phyloP scores from a whole-genome alignment of 2,888 invertebrate species.

The Catocala fraxini region DNA sequence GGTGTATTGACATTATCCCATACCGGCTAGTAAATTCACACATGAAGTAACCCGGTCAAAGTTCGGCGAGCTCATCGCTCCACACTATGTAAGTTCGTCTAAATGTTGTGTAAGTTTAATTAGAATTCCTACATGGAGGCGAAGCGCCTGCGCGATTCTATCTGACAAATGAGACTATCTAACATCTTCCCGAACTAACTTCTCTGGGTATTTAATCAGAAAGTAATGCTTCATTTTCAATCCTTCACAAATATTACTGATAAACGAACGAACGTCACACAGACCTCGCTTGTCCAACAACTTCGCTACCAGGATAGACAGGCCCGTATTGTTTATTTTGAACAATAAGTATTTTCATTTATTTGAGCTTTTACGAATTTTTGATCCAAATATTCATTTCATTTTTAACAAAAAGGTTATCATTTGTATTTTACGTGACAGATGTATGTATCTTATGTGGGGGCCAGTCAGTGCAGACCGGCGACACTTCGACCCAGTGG shows the following conservation, averaged over 20 bases:
- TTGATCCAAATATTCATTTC: not conserved
- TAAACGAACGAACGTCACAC: conserved; percentile 3
- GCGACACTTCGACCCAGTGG: too few relatives aligned
- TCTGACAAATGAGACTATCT: conserved; percentile 72
- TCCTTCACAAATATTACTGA: not conserved
- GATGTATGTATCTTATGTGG: too few relatives aligned
- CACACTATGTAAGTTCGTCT: conserved; percentile 69
- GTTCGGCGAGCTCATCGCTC: conserved; percentile 68
- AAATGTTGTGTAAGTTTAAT: conserved; percentile 78
- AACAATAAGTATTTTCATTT: conserved; percentile 14
- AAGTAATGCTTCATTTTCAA: conserved; percentile 42
- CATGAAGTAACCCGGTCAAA: conserved; percentile 61
- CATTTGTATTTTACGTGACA: not conserved
- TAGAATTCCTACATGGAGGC: conserved; percentile 70
- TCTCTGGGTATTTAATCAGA: conserved; percentile 44
- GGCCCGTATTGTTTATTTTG: conserved; percentile 9
- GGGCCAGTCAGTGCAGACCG: too few relatives aligned
- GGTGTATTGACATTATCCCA: conserved; percentile 37
- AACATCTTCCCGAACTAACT: conserved; percentile 52
- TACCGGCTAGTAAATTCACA: conserved; percentile 48
- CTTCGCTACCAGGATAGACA: conserved; percentile 1
- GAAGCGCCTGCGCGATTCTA: conserved; percentile 55
- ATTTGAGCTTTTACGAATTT: conserved; percentile 6
- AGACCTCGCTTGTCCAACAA: not conserved
- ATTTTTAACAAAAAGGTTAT: not conserved